A percentile compares a stretch with the other conserved stretches of the same genome.
These are phyloP conservation scores for Poeciliopsis turrubarensis DNA, from an alignment of 2,113 vertebrate genomes.

Conservation along the genomic window DNA sequence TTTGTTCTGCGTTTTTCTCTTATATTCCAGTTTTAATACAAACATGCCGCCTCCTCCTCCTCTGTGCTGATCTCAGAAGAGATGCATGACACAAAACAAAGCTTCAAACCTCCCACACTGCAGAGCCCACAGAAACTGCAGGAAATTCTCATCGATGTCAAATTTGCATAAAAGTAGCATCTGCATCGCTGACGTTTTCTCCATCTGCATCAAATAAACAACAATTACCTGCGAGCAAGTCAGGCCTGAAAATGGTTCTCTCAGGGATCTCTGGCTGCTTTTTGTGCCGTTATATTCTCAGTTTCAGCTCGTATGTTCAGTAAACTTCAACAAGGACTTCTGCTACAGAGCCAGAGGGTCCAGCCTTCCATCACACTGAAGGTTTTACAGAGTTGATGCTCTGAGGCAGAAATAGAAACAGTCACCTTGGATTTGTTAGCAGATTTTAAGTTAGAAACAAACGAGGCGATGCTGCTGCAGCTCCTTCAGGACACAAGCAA, in stretches of 20 bases:
- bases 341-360: too few species aligned
- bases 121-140: neutral
- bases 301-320: too few species aligned
- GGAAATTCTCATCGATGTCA: neutral
- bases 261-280: neutral
- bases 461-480: too few species aligned
- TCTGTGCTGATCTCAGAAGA: neutral
- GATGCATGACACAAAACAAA: slow-evolving; percentile 1
- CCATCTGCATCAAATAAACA: too few species aligned
- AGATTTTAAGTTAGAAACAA: neutral
- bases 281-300: too few species aligned
- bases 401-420: neutral
- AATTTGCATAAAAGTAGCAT: neutral
- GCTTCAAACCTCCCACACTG: slow-evolving; percentile 10
- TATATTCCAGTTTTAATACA: neutral
- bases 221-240: too few species aligned
- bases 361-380: neutral
- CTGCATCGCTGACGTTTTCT: neutral
- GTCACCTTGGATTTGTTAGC: neutral
- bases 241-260: too few species aligned
- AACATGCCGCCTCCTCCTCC: neutral
- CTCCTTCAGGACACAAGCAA: too few species aligned
- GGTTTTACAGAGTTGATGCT: neutral
- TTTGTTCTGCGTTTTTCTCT: neutral
- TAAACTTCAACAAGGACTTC: neutral